Conservation (phyloP, 2,113 vertebrate species). For the Neoarius graeffei region DNA sequence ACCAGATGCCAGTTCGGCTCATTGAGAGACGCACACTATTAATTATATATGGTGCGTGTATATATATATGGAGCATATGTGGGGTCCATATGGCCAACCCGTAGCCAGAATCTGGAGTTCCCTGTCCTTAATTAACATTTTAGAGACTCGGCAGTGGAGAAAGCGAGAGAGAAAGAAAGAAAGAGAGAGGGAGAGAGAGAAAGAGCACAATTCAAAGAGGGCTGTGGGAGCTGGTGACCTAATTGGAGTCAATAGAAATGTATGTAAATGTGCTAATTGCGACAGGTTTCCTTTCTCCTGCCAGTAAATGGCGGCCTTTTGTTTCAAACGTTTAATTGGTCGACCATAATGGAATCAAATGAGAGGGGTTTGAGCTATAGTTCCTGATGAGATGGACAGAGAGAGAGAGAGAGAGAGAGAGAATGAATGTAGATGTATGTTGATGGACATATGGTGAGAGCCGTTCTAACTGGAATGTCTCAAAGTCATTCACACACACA, state of each 20-base stretch:
- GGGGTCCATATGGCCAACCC: conserved; percentile 76
- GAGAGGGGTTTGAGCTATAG: conserved; percentile 39
- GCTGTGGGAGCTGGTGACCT: conserved; percentile 77
- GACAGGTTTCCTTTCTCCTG: conserved; percentile 72
- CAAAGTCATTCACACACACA: conserved; percentile 13
- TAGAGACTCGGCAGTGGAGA: conserved; percentile 66
- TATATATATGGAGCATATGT: conserved; percentile 79
- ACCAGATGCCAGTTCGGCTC: conserved; percentile 10
- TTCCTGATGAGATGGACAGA: conserved; percentile 29
- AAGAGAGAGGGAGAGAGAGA: conserved; percentile 13
- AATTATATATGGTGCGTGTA: conserved; percentile 77
- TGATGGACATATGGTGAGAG: conserved; percentile 71
- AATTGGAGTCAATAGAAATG: conserved; percentile 77
- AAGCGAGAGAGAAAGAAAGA: conserved; percentile 60
- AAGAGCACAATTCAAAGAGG: conserved; percentile 63
- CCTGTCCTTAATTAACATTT: conserved; percentile 80
- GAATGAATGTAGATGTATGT: conserved; percentile 58
- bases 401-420: conserved; percentile 22
- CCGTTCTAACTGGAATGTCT: conserved; percentile 61
- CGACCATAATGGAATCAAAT: conserved; percentile 44
- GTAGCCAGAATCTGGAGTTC: conserved; percentile 74
- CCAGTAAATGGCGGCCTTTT: conserved; percentile 63
- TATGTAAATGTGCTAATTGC: conserved; percentile 81
- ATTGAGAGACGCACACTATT: conserved; percentile 64
- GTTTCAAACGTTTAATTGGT: conserved; percentile 58